Evolutionary conservation across 2,113 vertebrate species (phyloP), one percentile per base, ranked within the genome.

Genomic region (Amazona guildingii): DNA sequence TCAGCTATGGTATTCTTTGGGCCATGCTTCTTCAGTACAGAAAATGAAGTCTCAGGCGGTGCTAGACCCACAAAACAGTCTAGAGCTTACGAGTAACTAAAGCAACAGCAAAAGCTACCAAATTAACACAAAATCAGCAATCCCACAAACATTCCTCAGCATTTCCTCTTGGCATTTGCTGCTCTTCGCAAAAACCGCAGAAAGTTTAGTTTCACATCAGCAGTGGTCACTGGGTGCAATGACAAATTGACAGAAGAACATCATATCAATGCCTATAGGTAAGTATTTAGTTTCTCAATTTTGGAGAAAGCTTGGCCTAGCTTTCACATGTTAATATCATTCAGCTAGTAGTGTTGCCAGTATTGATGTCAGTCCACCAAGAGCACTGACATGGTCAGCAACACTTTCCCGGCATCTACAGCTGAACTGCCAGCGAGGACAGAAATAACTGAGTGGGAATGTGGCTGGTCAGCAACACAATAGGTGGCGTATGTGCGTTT

Each of bases 391-490:
- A 25, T 0, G 3, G 1, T 14, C 43, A 52, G 29, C 24, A 62
- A 29, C 0, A 5, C 33, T 7, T 9, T 8, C 25, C 76, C 68
- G 23, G 17, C 3, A 0, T 10, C 57, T 69, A 59, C 77, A 61
- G 46, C 43, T 12, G 2, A 1, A 37, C 23, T 6, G 0, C 31
- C 57, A 55, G 31, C 0, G 5, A 63, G 29, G 27, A 33, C 52
- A 59, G 29, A 55, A 83, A 54, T 8, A 74, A 54, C 8, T 3
- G 4, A 35, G 27, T 7, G 20, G 39, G 6, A 78, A 55, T 16
- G 25, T 28, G 48, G 11, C 29, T 3, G 3, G 12, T 21, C 39
- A 59, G 31, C 1, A 2, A 33, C 9, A n/a, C 11, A 55, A 16
- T 4, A 13, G n/a, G 8, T 52, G 13, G 8, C 2, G 3, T 16